Base-by-base conservation (phyloP, 2,888 invertebrate genomes). In the Lydus trimaculatus region DNA sequence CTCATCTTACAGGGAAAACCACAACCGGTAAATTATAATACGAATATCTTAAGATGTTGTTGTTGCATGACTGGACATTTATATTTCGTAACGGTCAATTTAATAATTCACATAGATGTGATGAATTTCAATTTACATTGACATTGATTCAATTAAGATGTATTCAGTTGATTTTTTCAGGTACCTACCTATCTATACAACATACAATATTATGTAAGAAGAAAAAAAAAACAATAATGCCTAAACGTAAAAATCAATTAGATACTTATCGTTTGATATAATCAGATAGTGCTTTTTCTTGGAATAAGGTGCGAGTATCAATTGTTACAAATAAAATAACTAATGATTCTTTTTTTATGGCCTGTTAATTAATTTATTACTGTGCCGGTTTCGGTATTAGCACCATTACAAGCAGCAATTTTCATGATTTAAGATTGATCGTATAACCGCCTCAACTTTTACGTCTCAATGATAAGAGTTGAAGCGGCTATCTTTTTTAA, bases 401-500 rank as follows among this genome's bases (percentile, higher is more conserved):
- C 43, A 33, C 7, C 8, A 43, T 8, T 11, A 43, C 5, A 36
- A 15, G 11, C 20, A 48, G 5, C 20, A 48, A 48, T 48, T 48
- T 48, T 48, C 48, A 9, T 20, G 48, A 48, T 48, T 28, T 28
- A 28, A 28, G 28, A 28, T 4, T 3, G 28, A 28, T 28, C 28
- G n/a, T n/a, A 28, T 28, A 28, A 28, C 28, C 28, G 28, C 28
- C 28, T 17, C 17, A 43, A 43, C 13, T 43, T n/a, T 52, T 52
- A 67, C 28, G 61, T 61, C 52, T 64, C 66, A 61, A 63, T 60
- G 65, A 65, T 43, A 52, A 23, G 52, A 23, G 5, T 56, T 63
- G 61, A 43, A 62, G 64, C 67, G 70, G 62, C 69, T 69, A 67
- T 62, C 66, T 72, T 67, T 67, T 58, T 66, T 64, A 72, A 72